A percentile compares a stretch with the other conserved stretches of the same genome.
These are phyloP conservation scores for Cremastinae sp. DNA, from an alignment of 2,888 invertebrate genomes.

Conservation along the genomic window DNA sequence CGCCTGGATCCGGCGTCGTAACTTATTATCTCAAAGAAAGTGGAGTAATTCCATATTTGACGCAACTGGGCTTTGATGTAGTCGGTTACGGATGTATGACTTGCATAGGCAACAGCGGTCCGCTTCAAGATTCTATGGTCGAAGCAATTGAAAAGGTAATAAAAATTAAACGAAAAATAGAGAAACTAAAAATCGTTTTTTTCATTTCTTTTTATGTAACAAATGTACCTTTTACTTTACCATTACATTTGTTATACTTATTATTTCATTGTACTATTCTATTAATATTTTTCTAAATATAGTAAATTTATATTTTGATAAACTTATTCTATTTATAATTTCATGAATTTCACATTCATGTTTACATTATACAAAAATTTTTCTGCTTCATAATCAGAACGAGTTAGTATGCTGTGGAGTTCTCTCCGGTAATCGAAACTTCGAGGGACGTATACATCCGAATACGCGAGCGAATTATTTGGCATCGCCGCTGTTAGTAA, in stretches of 20 bases:
- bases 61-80: slow-evolving; percentile 93
- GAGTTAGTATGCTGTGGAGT: slow-evolving; percentile 97
- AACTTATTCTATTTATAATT: background rate
- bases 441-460: slow-evolving; percentile 98
- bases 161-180: background rate
- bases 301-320: background rate
- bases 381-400: slow-evolving; percentile 83
- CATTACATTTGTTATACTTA: no score
- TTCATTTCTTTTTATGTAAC: no score
- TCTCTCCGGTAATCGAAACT: slow-evolving; percentile 98
- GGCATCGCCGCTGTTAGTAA: slow-evolving; percentile 97
- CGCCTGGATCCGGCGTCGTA: slow-evolving; percentile 97
- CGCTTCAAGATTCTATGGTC: slow-evolving; percentile 87
- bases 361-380: no score
- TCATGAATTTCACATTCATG: no score
- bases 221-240: no score
- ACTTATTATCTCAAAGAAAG: slow-evolving; percentile 94
- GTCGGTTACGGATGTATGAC: slow-evolving; percentile 99
- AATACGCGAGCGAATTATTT: slow-evolving; percentile 98
- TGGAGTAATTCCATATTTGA: slow-evolving; percentile 93
- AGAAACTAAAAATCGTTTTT: background rate
- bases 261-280: no score
- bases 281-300: no score
- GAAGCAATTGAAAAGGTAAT: slow-evolving; percentile 76
- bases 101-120: slow-evolving; percentile 99